phyloP scores from a whole-genome alignment of 2,797 vertebrate genomes.

The Xenentodon cancila region DNA sequence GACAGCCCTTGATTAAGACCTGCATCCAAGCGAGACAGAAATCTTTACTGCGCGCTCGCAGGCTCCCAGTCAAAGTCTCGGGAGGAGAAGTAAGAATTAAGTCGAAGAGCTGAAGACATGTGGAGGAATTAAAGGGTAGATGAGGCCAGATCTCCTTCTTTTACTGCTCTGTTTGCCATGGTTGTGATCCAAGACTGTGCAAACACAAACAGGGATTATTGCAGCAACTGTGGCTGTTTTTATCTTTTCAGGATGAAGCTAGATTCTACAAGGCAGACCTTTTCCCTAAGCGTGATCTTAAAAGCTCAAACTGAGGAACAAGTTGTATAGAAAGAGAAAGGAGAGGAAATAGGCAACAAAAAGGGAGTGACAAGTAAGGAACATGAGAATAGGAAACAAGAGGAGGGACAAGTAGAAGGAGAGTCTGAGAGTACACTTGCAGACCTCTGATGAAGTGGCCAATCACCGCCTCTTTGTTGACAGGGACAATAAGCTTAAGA shows the following conservation, averaged over 20 bases:
- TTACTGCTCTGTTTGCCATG: slow-evolving; percentile 45
- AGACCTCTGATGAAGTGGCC: slow-evolving; percentile 63
- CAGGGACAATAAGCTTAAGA: slow-evolving; percentile 40
- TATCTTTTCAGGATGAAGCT: slow-evolving; percentile 48
- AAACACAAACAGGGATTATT: slow-evolving; percentile 66
- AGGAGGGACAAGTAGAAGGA: slow-evolving; percentile 2
- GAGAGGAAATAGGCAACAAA: neutral
- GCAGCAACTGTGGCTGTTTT: slow-evolving; percentile 52
- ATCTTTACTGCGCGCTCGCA: slow-evolving; percentile 65
- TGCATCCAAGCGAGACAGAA: slow-evolving; percentile 62
- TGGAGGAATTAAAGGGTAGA: slow-evolving; percentile 69
- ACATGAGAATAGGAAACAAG: neutral
- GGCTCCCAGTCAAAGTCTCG: slow-evolving; percentile 55
- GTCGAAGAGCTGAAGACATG: slow-evolving; percentile 54
- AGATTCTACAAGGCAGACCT: slow-evolving; percentile 30
- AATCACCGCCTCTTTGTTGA: slow-evolving; percentile 51
- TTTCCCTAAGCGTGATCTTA: slow-evolving; percentile 25
- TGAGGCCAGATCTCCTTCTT: slow-evolving; percentile 65
- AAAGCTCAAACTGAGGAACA: slow-evolving; percentile 16
- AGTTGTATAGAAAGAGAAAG: slow-evolving; percentile 3
- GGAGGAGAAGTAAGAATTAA: slow-evolving; percentile 64
- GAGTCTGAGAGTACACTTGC: slow-evolving; percentile 11
- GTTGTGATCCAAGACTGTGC: slow-evolving; percentile 55
- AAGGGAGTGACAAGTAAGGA: neutral
- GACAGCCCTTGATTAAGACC: slow-evolving; percentile 76